These are phyloP conservation scores for Micromys minutus DNA, from an alignment of 2,113 vertebrate genomes.

Conservation along the genomic window DNA sequence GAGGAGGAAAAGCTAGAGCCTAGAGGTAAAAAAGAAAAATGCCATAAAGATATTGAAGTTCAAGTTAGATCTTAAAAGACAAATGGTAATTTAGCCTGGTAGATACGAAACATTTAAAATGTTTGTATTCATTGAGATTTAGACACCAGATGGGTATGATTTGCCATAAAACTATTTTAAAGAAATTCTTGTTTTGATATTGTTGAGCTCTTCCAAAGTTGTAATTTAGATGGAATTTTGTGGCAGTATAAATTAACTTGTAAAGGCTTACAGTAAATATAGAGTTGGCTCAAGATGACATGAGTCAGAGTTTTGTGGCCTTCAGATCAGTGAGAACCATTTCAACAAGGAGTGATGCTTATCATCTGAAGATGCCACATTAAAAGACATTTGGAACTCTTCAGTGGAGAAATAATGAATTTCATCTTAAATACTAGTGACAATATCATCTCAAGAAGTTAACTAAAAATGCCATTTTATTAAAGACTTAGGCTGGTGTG, in stretches of 20 bases:
- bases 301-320: neutral
- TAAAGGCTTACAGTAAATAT: neutral
- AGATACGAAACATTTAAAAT: neutral
- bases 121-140: neutral
- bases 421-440: conserved; percentile 60
- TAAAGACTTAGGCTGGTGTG: conserved; percentile 38
- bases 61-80: neutral
- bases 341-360: neutral
- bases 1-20: neutral
- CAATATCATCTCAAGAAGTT: conserved; percentile 48
- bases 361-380: neutral
- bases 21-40: neutral
- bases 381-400: neutral
- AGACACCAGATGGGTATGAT: neutral
- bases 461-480: conserved; percentile 70
- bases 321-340: neutral
- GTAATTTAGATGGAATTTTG: neutral
- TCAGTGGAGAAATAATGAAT: conserved; percentile 44
- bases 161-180: neutral
- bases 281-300: neutral
- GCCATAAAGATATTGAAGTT: neutral
- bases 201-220: neutral
- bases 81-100: neutral
- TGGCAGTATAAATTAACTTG: neutral
- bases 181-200: neutral